Evolutionary conservation across 2,797 vertebrate genomes (phyloP).

Genomic region (Falco naumanni): DNA sequence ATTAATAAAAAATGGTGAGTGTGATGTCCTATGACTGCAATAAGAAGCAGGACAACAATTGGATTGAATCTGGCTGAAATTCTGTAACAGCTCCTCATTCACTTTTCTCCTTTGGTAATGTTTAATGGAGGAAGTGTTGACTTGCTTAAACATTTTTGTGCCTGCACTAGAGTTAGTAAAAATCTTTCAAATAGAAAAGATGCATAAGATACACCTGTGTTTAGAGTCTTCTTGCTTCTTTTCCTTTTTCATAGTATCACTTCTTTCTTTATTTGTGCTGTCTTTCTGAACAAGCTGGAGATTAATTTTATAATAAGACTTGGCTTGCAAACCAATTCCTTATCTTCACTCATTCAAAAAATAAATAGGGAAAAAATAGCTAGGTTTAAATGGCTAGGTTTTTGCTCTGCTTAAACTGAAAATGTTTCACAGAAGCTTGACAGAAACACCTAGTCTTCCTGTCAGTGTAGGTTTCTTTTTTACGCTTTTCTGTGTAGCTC

Average conservation of each 20-base stretch:
- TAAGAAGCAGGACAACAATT: background rate
- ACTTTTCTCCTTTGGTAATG: background rate
- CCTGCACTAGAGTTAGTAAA: background rate
- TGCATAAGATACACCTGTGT: background rate
- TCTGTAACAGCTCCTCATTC: background rate
- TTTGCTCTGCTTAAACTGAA: background rate
- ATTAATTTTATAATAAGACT: background rate
- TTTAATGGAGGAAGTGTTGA: background rate
- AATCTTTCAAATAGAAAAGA: background rate
- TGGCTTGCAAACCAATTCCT: background rate
- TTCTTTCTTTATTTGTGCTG: background rate
- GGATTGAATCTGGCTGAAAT: background rate
- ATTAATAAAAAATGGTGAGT: background rate
- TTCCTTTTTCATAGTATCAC: background rate
- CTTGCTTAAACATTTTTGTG: background rate
- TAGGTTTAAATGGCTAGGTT: background rate
- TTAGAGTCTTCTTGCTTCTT: background rate
- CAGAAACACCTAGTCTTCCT: conserved; percentile 2
- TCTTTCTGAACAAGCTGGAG: background rate
- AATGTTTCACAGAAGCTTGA: background rate
- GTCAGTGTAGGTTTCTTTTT: background rate
- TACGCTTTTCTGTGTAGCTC: background rate
- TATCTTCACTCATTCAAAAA: background rate
- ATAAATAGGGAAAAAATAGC: background rate
- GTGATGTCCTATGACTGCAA: background rate